Base-by-base conservation (phyloP, 2,113 vertebrate genomes). In the Opisthocomus hoazin region DNA sequence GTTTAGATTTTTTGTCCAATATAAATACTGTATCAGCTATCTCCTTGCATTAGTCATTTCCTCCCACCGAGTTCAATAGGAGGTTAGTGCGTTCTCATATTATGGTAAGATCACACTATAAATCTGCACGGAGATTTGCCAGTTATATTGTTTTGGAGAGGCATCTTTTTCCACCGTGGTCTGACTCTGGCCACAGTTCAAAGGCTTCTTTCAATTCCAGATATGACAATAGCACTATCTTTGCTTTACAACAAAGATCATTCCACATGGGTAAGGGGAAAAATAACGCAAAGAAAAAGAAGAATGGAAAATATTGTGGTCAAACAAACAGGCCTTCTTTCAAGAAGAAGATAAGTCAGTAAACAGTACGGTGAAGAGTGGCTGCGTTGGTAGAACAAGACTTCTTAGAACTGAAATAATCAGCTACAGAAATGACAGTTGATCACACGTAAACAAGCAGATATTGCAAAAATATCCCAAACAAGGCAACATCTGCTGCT, bases 41-140 rank as follows among this genome's bases (percentile, higher is more conserved):
- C 98, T 97, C 97, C 95, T 87, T 93, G 79, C 93, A 91, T 98
- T 98, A 99, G 97, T 99, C 99, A 98, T 79, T 98, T 98, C 98
- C 98, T 98, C 95, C 90, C 79, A 65, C 84, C 5, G 57, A 98
- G 99, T 98, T 99, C 98, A 98, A 63, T 82, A 54, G 70, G 82
- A 98, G 98, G 98, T 98, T 97, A 98, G 86, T 65, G 79, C 87
- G 97, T 98, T 99, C 98, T 98, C 98, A 99, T 96, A 96, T 96
- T 63, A 88, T 70, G 96, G 95, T 73, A 89, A 94, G 79, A 97
- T 96, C 83, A 87, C 32, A 43, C 91, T 71, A 84, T 91, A 77
- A 96, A 97, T 90, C 84, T 60, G 45, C 92, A 92, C 91, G 48
- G 89, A 92, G 95, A 80, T 82, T 86, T 88, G 97, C 97, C 57